These are phyloP conservation scores for Antennarius maculatus DNA, from an alignment of 2,797 vertebrate species.

Conservation along the genomic window DNA sequence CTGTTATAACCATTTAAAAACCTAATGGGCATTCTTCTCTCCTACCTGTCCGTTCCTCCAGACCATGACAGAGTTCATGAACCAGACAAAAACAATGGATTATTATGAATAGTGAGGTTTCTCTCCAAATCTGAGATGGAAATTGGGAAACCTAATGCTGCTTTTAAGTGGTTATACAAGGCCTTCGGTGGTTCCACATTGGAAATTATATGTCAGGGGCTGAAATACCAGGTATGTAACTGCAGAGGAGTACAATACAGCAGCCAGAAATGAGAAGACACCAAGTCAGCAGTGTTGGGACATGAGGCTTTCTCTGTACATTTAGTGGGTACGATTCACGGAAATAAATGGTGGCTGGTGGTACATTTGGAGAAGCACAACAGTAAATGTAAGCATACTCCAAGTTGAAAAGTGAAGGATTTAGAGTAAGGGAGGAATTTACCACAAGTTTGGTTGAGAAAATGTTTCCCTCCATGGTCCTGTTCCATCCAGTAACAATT, in stretches of 20 bases:
- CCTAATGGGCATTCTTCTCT: not conserved
- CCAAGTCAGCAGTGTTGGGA: constrained; percentile 49
- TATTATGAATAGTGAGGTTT: constrained; percentile 22
- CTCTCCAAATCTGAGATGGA: constrained; percentile 29
- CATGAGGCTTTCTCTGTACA: constrained; percentile 56
- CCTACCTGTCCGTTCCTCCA: constrained; percentile 2
- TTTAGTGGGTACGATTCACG: constrained; percentile 26
- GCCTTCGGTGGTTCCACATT: constrained; percentile 29
- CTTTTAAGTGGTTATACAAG: constrained; percentile 42
- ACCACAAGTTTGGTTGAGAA: constrained; percentile 60
- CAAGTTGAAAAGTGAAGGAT: constrained; percentile 25
- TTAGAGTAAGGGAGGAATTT: constrained; percentile 25
- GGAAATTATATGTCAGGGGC: constrained; percentile 41
- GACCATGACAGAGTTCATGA: not conserved
- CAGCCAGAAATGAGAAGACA: constrained; percentile 51
- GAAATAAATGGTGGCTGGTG: constrained; percentile 38
- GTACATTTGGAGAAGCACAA: constrained; percentile 47
- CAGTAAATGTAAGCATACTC: constrained; percentile 30
- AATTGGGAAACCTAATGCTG: constrained; percentile 23
- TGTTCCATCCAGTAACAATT: constrained; percentile 69
- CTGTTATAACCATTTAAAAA: not conserved
- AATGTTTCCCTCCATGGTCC: constrained; percentile 52
- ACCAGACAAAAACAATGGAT: constrained; percentile 13
- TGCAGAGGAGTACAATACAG: constrained; percentile 45
- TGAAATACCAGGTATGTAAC: constrained; percentile 41